Percentiles rank a stretch among this genome's conserved stretches.
Evolutionary conservation across 2,888 invertebrate species (phyloP).

Genomic region (Notodonta ziczac): DNA sequence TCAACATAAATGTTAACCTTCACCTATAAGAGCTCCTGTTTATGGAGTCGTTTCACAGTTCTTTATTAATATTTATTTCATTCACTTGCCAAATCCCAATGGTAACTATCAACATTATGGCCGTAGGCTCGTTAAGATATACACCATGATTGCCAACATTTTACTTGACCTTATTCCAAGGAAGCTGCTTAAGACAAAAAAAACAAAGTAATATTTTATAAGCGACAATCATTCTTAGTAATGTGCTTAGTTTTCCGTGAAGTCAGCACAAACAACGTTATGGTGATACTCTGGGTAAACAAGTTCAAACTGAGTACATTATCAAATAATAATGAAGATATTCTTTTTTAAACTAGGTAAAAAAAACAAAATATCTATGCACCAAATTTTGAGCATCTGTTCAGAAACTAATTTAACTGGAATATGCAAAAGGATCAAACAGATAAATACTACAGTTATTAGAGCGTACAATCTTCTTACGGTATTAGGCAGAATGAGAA

Average conservation of each 20-base stretch:
- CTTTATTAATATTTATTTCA: background rate
- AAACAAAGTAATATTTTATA: background rate
- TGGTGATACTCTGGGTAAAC: background rate
- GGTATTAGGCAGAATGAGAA: background rate
- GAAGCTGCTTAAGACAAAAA: background rate
- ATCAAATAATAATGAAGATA: too few species aligned
- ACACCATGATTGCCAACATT: slow-evolving; percentile 2
- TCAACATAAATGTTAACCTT: background rate
- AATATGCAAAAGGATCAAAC: background rate
- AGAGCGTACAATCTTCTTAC: slow-evolving; percentile 1
- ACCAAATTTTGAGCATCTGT: background rate
- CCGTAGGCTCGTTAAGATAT: background rate
- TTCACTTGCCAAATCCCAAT: background rate
- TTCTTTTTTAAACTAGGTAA: too few species aligned
- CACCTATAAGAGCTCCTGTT: background rate
- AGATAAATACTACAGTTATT: background rate
- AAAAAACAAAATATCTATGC: too few species aligned
- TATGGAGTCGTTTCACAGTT: background rate
- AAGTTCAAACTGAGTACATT: too few species aligned
- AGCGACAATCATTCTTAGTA: background rate
- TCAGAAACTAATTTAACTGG: background rate
- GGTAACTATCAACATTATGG: background rate
- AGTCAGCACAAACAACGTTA: slow-evolving; percentile 2
- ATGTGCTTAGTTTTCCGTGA: background rate
- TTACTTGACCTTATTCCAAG: slow-evolving; percentile 1